Conservation (phyloP, 1,140 invertebrate genomes). For the Camponotus vicinus region DNA sequence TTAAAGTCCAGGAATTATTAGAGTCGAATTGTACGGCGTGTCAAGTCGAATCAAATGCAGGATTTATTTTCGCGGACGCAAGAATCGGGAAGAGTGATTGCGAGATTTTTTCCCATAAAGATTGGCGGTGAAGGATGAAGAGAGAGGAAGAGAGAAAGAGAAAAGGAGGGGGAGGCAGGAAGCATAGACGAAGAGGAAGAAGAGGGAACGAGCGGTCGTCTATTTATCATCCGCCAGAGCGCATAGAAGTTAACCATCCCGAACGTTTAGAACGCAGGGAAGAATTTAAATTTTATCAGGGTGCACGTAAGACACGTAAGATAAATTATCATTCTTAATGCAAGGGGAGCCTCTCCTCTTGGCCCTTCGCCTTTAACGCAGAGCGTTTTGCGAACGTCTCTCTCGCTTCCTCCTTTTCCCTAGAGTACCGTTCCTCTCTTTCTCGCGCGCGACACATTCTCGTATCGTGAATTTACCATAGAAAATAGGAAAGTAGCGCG, state of each 20-base stretch:
- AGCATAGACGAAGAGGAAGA: not conserved
- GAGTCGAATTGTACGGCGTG: slow-evolving; percentile 41
- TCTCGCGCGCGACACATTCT: too few species aligned
- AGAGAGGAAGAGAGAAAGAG: not conserved
- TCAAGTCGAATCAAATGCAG: slow-evolving; percentile 40
- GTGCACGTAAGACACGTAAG: slow-evolving; percentile 63
- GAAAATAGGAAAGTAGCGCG: slow-evolving; percentile 46
- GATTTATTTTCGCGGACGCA: slow-evolving; percentile 51
- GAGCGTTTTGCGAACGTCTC: slow-evolving; percentile 2
- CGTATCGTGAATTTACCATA: slow-evolving; percentile 48
- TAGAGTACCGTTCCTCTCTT: not conserved
- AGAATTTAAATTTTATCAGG: slow-evolving; percentile 63
- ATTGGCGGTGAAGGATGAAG: slow-evolving; percentile 29
- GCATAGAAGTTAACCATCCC: slow-evolving; percentile 64
- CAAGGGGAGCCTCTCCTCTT: slow-evolving; percentile 8
- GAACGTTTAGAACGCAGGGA: slow-evolving; percentile 61
- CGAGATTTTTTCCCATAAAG: slow-evolving; percentile 57
- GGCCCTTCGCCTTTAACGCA: not conserved
- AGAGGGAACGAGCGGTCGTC: slow-evolving; percentile 44
- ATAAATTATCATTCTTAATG: slow-evolving; percentile 65
- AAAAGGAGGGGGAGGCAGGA: too few species aligned
- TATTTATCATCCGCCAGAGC: slow-evolving; percentile 63
- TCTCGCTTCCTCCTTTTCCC: not conserved
- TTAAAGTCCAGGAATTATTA: slow-evolving; percentile 52
- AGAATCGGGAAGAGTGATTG: slow-evolving; percentile 61